These are phyloP conservation scores for Carabus problematicus DNA, from an alignment of 2,888 invertebrate genomes.

Conservation along the genomic window DNA sequence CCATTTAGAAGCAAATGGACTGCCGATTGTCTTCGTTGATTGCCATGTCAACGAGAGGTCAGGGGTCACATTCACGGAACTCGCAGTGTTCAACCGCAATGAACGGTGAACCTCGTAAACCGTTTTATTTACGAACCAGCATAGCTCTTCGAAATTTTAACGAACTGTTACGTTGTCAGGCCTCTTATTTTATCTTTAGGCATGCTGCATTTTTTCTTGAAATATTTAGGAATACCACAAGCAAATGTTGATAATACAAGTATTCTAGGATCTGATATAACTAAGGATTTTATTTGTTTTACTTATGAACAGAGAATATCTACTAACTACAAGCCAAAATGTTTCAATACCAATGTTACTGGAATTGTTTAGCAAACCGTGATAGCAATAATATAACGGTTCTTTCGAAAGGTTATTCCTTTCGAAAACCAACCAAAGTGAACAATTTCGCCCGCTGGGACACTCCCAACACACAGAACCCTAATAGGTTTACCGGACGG, in stretches of 20 bases:
- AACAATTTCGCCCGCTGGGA: not conserved
- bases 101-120: constrained; percentile 11
- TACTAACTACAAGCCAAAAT: too few relatives aligned
- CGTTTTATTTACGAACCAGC: not conserved
- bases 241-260: not conserved
- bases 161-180: not conserved
- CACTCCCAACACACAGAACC: not conserved
- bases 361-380: too few relatives aligned
- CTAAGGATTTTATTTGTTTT: too few relatives aligned
- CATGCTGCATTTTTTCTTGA: not conserved
- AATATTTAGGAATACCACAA: not conserved
- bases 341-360: too few relatives aligned
- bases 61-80: constrained; percentile 4
- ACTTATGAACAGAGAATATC: too few relatives aligned
- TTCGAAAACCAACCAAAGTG: not conserved
- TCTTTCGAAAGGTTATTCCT: constrained; percentile 9
- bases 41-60: constrained; percentile 11
- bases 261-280: not conserved
- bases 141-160: not conserved
- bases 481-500: constrained; percentile 8
- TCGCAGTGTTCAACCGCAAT: not conserved
- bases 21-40: constrained; percentile 12
- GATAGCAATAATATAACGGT: not conserved
- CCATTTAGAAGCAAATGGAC: too few relatives aligned
- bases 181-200: too few relatives aligned